phyloP scores from a whole-genome alignment of 2,113 vertebrate genomes.

The Strix uralensis region DNA sequence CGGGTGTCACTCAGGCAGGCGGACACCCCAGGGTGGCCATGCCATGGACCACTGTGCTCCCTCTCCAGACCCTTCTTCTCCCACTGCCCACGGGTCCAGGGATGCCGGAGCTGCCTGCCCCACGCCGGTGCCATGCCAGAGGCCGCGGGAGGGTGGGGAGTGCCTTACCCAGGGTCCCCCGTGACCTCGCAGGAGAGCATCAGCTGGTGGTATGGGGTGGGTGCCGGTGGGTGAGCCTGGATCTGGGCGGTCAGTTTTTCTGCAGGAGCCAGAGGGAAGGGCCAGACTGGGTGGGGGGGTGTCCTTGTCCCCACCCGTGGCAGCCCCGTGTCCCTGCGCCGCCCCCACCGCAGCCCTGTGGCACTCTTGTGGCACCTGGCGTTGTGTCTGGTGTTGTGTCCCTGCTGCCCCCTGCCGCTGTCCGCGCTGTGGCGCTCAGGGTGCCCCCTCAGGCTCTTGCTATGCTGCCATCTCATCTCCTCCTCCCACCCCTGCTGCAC shows the following conservation, averaged over 20 bases:
- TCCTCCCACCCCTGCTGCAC: neutral
- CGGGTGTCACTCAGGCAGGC: neutral
- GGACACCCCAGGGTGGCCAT: fast-evolving
- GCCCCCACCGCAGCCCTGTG: neutral
- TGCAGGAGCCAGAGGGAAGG: neutral
- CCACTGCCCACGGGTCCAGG: neutral
- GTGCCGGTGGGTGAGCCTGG: fast-evolving
- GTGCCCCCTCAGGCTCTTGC: neutral
- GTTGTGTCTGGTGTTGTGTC: neutral
- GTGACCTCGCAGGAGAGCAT: neutral
- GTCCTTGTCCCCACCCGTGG: neutral
- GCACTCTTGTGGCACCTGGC: neutral
- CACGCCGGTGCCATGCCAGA: neutral
- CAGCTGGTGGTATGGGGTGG: neutral
- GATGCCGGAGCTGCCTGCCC: neutral
- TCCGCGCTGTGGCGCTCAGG: no score
- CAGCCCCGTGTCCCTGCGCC: neutral
- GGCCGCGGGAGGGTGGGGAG: neutral
- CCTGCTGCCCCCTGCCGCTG: neutral
- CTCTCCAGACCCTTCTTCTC: neutral
- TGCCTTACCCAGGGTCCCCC: neutral
- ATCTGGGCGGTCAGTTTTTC: neutral
- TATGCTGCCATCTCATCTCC: neutral
- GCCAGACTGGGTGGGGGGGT: neutral
- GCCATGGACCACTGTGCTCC: neutral